phyloP scores from a whole-genome alignment of 1,140 invertebrate species.

The Cydia pomonella region DNA sequence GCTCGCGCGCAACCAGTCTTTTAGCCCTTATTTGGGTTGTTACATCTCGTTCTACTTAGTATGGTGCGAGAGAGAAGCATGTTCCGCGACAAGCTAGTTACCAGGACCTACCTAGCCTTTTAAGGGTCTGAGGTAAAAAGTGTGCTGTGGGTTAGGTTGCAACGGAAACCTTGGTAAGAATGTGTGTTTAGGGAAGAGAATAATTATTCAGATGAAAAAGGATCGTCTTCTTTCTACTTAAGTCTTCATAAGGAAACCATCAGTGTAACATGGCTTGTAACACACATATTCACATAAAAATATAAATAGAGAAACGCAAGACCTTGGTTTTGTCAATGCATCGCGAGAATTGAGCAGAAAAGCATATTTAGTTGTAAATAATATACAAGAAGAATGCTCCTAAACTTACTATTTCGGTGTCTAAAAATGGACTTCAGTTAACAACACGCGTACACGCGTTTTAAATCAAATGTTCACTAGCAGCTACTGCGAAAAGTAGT shows the following conservation, averaged over 20 bases:
- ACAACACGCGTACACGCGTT: too few species aligned
- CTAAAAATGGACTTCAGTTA: too few species aligned
- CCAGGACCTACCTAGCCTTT: neutral
- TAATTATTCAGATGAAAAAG: neutral
- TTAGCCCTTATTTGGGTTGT: neutral
- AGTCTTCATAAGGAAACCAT: neutral
- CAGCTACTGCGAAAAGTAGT: too few species aligned
- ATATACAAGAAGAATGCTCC: too few species aligned
- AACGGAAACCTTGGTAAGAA: neutral
- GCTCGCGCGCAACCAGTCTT: slow-evolving; percentile 17
- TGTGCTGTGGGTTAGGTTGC: slow-evolving; percentile 1
- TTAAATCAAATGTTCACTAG: too few species aligned
- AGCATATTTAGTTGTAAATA: too few species aligned
- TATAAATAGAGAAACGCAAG: too few species aligned
- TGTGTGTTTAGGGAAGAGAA: slow-evolving; percentile 4
- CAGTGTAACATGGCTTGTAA: neutral
- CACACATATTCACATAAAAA: neutral
- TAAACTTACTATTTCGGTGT: too few species aligned
- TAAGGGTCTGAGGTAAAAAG: slow-evolving; percentile 2
- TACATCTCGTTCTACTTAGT: slow-evolving; percentile 1
- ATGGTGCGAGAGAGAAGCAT: neutral
- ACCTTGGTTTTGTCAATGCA: too few species aligned
- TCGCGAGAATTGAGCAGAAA: too few species aligned
- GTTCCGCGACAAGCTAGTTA: neutral
- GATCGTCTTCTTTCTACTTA: neutral